These are phyloP conservation scores for Triplophysa tibetana DNA, from an alignment of 2,113 vertebrate species.

Conservation along the genomic window DNA sequence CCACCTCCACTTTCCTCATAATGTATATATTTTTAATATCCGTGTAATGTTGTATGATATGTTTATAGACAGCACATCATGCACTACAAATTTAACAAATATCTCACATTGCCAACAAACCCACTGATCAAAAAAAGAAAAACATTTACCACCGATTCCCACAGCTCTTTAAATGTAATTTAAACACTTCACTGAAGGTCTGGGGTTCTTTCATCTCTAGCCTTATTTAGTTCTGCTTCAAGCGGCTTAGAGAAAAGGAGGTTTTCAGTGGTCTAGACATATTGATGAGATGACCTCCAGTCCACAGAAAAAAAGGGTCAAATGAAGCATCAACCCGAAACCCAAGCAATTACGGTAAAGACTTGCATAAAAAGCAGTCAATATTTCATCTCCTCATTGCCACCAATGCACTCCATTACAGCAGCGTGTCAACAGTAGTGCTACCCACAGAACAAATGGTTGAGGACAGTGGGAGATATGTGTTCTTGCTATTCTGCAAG, in stretches of 20 bases:
- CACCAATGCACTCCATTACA: conserved; percentile 23
- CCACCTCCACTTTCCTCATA: no score
- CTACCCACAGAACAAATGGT: conserved; percentile 8
- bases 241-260: not conserved
- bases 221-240: not conserved
- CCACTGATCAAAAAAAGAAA: not conserved
- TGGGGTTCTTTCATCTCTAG: not conserved
- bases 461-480: conserved; percentile 27
- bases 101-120: not conserved
- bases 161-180: not conserved
- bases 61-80: no score
- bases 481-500: not conserved
- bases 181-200: not conserved
- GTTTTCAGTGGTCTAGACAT: not conserved
- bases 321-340: conserved; percentile 25
- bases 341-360: conserved; percentile 16
- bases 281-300: conserved; percentile 14
- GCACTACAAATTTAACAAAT: no score
- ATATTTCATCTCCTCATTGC: conserved; percentile 17
- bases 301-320: not conserved
- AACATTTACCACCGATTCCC: not conserved
- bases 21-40: no score
- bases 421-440: not conserved
- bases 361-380: conserved; percentile 4
- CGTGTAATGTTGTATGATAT: no score